phyloP scores from a whole-genome alignment of 2,113 vertebrate species.

The Myiopsitta monachus region DNA sequence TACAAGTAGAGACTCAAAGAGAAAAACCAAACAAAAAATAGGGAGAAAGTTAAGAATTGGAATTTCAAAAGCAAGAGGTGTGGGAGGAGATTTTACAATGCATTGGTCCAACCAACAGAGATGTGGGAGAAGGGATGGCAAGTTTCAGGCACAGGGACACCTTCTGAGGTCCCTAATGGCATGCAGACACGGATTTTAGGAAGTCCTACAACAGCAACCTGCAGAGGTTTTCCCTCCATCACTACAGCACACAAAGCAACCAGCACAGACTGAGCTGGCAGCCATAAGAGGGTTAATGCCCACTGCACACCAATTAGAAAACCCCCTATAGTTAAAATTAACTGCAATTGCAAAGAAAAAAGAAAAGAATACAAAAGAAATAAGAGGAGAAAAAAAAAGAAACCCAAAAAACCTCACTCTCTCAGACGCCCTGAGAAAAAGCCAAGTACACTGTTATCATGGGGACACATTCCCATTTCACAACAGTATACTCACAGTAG shows the following conservation, averaged over 20 bases:
- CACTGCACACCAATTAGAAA: background rate
- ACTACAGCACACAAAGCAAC: background rate
- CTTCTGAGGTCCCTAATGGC: background rate
- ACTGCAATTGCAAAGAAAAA: background rate
- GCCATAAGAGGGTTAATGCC: background rate
- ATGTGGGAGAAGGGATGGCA: background rate
- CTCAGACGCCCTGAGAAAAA: background rate
- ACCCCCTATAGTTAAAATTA: background rate
- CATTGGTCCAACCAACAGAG: background rate
- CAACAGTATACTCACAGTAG: constrained; percentile 22
- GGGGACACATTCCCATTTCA: background rate
- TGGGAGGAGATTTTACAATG: background rate
- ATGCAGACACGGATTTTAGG: background rate
- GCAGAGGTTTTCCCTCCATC: background rate
- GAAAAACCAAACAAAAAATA: background rate
- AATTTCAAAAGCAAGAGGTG: background rate
- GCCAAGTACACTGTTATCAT: background rate
- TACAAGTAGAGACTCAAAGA: background rate
- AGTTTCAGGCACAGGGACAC: background rate
- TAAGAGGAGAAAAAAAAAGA: background rate
- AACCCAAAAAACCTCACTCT: background rate
- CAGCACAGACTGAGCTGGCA: background rate
- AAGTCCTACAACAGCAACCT: background rate
- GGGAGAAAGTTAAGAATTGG: background rate
- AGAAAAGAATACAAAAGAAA: background rate